A percentile compares a stretch with the other conserved stretches of the same genome.
phyloP scores from a whole-genome alignment of 2,888 invertebrate species.

The Stenodema calcarata region DNA sequence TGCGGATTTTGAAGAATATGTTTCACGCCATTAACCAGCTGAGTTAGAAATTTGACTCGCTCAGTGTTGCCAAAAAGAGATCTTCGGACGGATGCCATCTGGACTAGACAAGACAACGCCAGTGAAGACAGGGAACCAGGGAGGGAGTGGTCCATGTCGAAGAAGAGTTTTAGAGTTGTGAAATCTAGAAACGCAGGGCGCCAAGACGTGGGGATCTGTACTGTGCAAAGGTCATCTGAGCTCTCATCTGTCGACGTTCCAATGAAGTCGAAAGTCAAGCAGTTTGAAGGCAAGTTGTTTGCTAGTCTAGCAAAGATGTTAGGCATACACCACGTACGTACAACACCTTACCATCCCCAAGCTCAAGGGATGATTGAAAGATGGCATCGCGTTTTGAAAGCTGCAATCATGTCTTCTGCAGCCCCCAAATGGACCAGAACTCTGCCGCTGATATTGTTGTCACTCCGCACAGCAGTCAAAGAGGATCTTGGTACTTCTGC shows the following conservation, averaged over 20 bases:
- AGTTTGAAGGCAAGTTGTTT: slow-evolving; percentile 85
- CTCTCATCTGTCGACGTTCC: slow-evolving; percentile 97
- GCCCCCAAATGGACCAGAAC: slow-evolving; percentile 10
- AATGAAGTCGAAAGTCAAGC: slow-evolving; percentile 97
- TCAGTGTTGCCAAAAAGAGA: slow-evolving; percentile 96
- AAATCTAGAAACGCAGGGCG: slow-evolving; percentile 96
- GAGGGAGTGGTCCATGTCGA: slow-evolving; percentile 89
- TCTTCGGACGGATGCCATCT: slow-evolving; percentile 92
- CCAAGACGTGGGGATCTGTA: slow-evolving; percentile 98
- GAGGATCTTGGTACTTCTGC: slow-evolving; percentile 28
- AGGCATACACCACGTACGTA: background rate
- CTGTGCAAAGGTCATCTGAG: slow-evolving; percentile 94
- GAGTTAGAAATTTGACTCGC: slow-evolving; percentile 89
- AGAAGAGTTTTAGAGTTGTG: slow-evolving; percentile 91
- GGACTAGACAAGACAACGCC: slow-evolving; percentile 92
- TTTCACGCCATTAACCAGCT: slow-evolving; percentile 89
- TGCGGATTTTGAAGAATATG: slow-evolving; percentile 92
- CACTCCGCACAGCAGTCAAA: slow-evolving; percentile 32
- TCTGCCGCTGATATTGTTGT: slow-evolving; percentile 38
- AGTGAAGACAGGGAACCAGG: slow-evolving; percentile 86
- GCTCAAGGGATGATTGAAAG: slow-evolving; percentile 44
- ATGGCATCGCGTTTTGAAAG: slow-evolving; percentile 47
- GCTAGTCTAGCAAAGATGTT: background rate
- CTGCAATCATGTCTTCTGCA: background rate
- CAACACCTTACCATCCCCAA: slow-evolving; percentile 44